A percentile compares a stretch with the other conserved stretches of the same genome.
phyloP scores from a whole-genome alignment of 1,140 invertebrate species.

The Holcopasites calliopsidis region DNA sequence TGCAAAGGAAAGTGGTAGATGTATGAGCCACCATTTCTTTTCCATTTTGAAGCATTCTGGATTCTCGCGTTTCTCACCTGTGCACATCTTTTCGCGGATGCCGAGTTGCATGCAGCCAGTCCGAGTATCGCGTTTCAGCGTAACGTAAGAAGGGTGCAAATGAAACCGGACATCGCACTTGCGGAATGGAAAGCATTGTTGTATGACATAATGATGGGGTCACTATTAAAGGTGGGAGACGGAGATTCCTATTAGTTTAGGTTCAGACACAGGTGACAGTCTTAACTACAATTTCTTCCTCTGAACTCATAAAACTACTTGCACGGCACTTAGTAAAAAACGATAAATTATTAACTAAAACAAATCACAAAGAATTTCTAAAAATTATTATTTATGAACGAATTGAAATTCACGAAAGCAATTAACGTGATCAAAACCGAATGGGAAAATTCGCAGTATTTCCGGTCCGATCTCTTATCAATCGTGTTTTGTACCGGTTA shows the following conservation, averaged over 20 bases:
- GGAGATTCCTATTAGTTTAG: not conserved
- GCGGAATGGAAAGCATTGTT: slow-evolving; percentile 33
- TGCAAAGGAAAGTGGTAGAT: too few relatives aligned
- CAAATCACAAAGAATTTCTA: too few relatives aligned
- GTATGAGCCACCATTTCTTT: not conserved
- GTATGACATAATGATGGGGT: slow-evolving; percentile 31
- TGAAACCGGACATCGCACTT: slow-evolving; percentile 37
- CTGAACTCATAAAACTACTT: too few relatives aligned
- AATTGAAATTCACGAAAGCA: too few relatives aligned
- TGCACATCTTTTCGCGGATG: slow-evolving; percentile 5
- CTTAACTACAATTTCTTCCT: too few relatives aligned
- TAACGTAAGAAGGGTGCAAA: slow-evolving; percentile 42
- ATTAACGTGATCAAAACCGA: too few relatives aligned
- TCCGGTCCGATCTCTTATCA: too few relatives aligned
- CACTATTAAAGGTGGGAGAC: not conserved
- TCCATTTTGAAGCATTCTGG: not conserved
- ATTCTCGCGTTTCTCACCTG: slow-evolving; percentile 14
- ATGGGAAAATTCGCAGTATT: too few relatives aligned
- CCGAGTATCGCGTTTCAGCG: slow-evolving; percentile 15
- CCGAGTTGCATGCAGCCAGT: not conserved
- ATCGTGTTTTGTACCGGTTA: too few relatives aligned
- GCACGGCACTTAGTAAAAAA: too few relatives aligned
- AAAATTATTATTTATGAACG: too few relatives aligned
- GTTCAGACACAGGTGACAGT: not conserved
- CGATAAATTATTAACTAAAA: too few relatives aligned